A percentile compares a stretch with the other conserved stretches of the same genome.
Conservation (phyloP, 2,888 invertebrate genomes). For the Caenorhabditis sinica region DNA sequence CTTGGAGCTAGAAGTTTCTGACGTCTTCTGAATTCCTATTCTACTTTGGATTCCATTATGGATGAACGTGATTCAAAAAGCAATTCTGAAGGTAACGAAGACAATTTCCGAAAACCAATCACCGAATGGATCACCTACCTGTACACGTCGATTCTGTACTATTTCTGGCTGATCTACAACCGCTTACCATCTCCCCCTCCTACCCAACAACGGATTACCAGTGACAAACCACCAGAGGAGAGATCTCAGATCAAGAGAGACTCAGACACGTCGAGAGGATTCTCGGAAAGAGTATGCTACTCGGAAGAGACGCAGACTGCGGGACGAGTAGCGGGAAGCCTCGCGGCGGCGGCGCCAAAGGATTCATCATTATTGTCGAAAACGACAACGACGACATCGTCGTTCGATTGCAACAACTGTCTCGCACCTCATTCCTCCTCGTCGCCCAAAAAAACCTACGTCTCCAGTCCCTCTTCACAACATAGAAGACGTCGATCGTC, state of each 20-base stretch:
- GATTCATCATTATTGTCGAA: constrained; percentile 50
- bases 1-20: constrained; percentile 4
- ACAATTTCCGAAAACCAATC: constrained; percentile 3
- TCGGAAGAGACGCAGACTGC: constrained; percentile 43
- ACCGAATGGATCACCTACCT: constrained; percentile 49
- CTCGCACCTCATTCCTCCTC: constrained; percentile 63
- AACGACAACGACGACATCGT: constrained; percentile 7
- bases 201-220: constrained; percentile 58
- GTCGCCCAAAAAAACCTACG: constrained; percentile 40
- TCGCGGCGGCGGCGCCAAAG: constrained; percentile 20
- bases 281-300: not conserved
- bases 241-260: constrained; percentile 13
- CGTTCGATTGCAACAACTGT: constrained; percentile 64
- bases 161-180: constrained; percentile 97
- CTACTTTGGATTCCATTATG: not conserved
- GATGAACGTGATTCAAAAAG: not conserved
- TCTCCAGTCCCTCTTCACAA: constrained; percentile 46
- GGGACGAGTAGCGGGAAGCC: constrained; percentile 25
- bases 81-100: constrained; percentile 4
- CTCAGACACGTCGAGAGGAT: constrained; percentile 22
- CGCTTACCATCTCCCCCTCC: constrained; percentile 85
- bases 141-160: constrained; percentile 88
- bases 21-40: constrained; percentile 15
- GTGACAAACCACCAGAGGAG: constrained; percentile 48
- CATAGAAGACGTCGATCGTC: constrained; percentile 11